Evolutionary conservation across 2,797 vertebrate genomes (phyloP).

Genomic region (Enteromius thamalakanensis): DNA sequence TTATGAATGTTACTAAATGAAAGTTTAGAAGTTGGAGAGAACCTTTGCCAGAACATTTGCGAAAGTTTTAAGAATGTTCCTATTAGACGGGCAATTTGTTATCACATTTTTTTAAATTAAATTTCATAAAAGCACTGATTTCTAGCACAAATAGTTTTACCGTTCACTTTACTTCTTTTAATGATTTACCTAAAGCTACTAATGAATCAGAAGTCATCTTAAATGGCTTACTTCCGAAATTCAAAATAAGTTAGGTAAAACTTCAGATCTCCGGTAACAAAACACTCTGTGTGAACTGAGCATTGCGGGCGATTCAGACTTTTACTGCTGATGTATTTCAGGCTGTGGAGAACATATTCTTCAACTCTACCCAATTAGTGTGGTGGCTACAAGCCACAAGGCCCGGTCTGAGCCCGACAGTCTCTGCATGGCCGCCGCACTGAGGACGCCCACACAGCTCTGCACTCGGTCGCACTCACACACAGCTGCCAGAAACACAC

Average conservation of each 20-base stretch:
- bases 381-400: conserved; percentile 50
- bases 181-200: neutral
- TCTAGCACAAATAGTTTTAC: neutral
- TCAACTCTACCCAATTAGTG: conserved; percentile 57
- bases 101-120: neutral
- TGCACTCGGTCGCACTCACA: conserved; percentile 58
- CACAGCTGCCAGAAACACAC: conserved; percentile 66
- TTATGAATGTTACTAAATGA: neutral
- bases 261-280: conserved; percentile 20
- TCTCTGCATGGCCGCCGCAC: conserved; percentile 52
- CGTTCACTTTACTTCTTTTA: neutral
- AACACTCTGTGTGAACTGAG: conserved; percentile 22
- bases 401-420: conserved; percentile 56
- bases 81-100: neutral
- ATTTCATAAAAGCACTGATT: neutral
- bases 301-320: conserved; percentile 22
- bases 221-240: neutral
- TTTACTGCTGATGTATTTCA: conserved; percentile 52
- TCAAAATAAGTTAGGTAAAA: conserved; percentile 4
- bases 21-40: neutral
- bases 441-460: conserved; percentile 64
- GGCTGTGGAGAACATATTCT: conserved; percentile 49
- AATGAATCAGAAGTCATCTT: neutral
- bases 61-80: neutral
- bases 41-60: neutral